These are phyloP conservation scores for Bergia sp. DNA, from an alignment of 92 coral and sea anemone genomes.

Conservation along the genomic window DNA sequence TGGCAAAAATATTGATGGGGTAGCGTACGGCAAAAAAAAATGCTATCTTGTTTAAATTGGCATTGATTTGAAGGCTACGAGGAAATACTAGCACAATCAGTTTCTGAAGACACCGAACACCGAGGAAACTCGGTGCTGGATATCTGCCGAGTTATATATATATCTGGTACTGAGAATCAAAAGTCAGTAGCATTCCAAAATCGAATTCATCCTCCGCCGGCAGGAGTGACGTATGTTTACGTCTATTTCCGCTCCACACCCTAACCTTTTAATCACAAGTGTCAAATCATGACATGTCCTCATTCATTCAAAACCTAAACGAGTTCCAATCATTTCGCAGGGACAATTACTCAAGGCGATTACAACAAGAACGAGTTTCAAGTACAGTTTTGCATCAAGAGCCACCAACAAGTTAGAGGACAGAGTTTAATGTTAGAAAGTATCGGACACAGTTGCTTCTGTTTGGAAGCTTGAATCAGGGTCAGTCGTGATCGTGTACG, in stretches of 20 bases:
- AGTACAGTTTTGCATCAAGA: not conserved
- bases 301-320: not conserved
- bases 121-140: not conserved
- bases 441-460: not conserved
- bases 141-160: not conserved
- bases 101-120: not conserved
- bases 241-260: conserved; percentile 33
- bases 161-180: not conserved
- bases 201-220: not conserved
- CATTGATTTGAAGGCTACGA: not conserved
- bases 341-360: conserved; percentile 8
- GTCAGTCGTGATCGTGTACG: not conserved
- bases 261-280: conserved; percentile 33
- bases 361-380: conserved; percentile 2
- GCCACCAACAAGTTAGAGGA: not conserved
- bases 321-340: conserved; percentile 28
- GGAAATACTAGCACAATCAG: no score
- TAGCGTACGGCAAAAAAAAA: not conserved
- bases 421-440: not conserved
- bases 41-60: not conserved
- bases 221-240: conserved; percentile 1
- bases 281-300: conserved; percentile 28
- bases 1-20: not conserved
- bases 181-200: no score
- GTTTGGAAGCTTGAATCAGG: not conserved